A percentile compares a stretch with the other conserved stretches of the same genome.
phyloP scores from a whole-genome alignment of 1,140 invertebrate species.

The Musca vetustissima region DNA sequence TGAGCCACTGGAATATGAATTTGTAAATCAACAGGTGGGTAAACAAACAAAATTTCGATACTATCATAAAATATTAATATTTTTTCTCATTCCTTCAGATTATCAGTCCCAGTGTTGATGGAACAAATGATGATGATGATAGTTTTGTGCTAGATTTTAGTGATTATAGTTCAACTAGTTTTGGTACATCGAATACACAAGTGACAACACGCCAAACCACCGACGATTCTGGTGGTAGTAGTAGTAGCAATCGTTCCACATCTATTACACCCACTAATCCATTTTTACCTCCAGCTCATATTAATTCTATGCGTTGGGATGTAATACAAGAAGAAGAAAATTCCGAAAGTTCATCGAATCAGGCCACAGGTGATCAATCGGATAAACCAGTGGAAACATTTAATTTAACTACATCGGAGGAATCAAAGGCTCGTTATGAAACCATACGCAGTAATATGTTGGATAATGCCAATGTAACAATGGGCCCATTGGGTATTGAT shows the following conservation, averaged over 20 bases:
- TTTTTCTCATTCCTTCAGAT: slow-evolving; percentile 12
- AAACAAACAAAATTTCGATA: neutral
- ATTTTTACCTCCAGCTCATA: slow-evolving; percentile 40
- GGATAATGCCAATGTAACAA: slow-evolving; percentile 34
- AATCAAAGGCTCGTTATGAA: slow-evolving; percentile 41
- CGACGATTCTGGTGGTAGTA: no score
- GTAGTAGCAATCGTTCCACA: neutral
- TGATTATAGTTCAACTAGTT: neutral
- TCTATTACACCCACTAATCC: slow-evolving; percentile 46
- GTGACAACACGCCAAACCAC: neutral
- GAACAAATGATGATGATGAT: slow-evolving; percentile 5
- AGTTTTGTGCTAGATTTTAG: slow-evolving; percentile 18
- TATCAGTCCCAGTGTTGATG: slow-evolving; percentile 15
- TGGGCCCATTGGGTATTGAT: slow-evolving; percentile 57
- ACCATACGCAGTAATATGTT: slow-evolving; percentile 49
- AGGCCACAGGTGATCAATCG: neutral
- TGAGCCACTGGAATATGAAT: slow-evolving; percentile 48
- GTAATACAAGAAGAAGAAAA: slow-evolving; percentile 45
- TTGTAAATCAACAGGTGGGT: slow-evolving; percentile 54
- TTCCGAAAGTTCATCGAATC: neutral
- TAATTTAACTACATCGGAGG: slow-evolving; percentile 43
- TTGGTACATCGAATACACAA: neutral
- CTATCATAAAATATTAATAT: no score
- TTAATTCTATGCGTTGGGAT: slow-evolving; percentile 40
- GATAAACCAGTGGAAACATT: slow-evolving; percentile 28